Conservation (phyloP, 1,140 invertebrate species). For the Micrasema minimum region DNA sequence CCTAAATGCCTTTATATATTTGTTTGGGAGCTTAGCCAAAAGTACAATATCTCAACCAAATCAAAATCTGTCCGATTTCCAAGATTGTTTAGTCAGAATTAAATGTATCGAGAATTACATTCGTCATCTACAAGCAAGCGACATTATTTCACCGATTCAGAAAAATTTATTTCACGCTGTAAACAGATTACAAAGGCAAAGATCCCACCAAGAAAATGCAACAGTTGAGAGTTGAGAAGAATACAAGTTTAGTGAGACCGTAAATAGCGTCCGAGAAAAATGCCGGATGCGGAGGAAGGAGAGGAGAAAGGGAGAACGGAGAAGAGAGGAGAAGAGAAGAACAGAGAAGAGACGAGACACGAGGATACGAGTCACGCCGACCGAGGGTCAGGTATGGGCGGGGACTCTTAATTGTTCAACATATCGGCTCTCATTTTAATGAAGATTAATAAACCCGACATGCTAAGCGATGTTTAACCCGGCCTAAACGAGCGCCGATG, state of each 20-base stretch:
- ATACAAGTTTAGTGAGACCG: neutral
- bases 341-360: neutral
- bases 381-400: conserved; percentile 30
- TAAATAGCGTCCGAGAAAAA: neutral
- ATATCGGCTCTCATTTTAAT: conserved; percentile 42
- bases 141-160: no score
- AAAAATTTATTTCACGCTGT: neutral
- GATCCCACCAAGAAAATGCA: conserved; percentile 11
- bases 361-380: conserved; percentile 26
- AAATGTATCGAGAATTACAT: neutral
- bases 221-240: conserved; percentile 16
- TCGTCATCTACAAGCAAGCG: neutral
- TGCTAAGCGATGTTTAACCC: conserved; percentile 30
- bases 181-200: neutral
- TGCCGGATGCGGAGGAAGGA: neutral
- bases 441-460: conserved; percentile 39
- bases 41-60: conserved; percentile 1
- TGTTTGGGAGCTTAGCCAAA: conserved; percentile 12
- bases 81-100: neutral
- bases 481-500: conserved; percentile 12
- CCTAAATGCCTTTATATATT: no score
- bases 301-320: neutral
- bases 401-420: conserved; percentile 32
- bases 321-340: neutral
- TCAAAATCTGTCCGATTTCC: conserved; percentile 3